These are phyloP conservation scores for Lasioglossum zephyrum DNA, from an alignment of 2,888 invertebrate species.

Conservation along the genomic window DNA sequence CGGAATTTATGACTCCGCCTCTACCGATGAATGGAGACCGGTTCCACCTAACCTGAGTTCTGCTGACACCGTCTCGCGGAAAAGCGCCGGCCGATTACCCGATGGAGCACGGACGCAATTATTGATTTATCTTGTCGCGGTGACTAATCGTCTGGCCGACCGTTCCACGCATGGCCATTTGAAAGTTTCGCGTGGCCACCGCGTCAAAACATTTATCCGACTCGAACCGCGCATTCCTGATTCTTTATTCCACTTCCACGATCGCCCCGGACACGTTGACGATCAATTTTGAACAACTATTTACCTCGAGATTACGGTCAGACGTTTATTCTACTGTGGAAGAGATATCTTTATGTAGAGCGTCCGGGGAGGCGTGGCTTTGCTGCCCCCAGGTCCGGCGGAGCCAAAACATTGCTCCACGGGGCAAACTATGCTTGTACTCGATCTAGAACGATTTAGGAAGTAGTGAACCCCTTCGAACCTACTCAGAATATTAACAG, in stretches of 20 bases:
- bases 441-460: not conserved
- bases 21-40: conserved; percentile 22
- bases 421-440: not conserved
- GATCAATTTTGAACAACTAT: not conserved
- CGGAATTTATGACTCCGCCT: conserved; percentile 31
- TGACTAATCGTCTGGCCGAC: conserved; percentile 29
- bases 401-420: not conserved
- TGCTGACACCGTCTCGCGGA: not conserved
- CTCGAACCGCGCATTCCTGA: not conserved
- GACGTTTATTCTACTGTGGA: not conserved
- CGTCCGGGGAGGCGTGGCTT: not conserved
- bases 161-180: conserved; percentile 5
- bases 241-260: no score
- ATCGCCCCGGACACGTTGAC: not conserved
- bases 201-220: not conserved
- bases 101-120: not conserved
- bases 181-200: not conserved
- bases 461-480: not conserved
- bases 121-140: conserved; percentile 36
- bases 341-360: not conserved
- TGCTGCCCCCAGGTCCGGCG: not conserved
- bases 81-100: conserved; percentile 14
- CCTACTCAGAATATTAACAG: not conserved
- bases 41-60: not conserved
- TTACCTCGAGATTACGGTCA: no score